Percentiles rank a stretch among this genome's conserved stretches.
Conservation (phyloP, 2,113 vertebrate genomes). For the Chloropsis cyanopogon region DNA sequence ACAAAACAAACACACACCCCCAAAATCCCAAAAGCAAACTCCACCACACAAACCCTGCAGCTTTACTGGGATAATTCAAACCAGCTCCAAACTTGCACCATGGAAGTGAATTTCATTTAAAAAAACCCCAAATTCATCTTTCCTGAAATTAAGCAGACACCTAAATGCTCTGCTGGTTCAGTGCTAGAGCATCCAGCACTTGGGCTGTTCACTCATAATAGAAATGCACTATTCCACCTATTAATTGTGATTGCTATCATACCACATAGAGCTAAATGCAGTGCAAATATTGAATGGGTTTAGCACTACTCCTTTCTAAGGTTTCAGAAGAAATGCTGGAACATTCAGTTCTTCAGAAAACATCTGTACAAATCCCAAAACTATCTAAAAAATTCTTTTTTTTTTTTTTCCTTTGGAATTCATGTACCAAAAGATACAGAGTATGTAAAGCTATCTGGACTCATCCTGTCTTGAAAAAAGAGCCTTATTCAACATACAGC, state of each 20-base stretch:
- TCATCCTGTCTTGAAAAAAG: background rate
- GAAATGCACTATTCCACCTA: background rate
- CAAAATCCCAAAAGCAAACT: background rate
- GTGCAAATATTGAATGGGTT: background rate
- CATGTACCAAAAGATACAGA: background rate
- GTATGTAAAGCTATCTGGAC: background rate
- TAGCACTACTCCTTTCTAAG: background rate
- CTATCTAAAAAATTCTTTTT: background rate
- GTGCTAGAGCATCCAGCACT: background rate
- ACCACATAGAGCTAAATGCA: background rate
- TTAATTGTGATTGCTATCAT: background rate
- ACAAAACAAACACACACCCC: background rate
- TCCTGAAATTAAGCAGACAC: background rate
- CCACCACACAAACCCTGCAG: background rate
- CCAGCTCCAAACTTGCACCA: background rate
- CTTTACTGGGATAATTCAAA: background rate
- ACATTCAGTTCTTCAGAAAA: background rate
- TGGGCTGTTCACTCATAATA: background rate
- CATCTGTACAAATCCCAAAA: background rate
- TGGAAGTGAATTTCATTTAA: background rate
- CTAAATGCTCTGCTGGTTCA: background rate
- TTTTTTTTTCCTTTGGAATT: background rate
- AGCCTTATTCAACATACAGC: background rate
- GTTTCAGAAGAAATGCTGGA: background rate
- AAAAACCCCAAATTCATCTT: background rate